Evolutionary conservation across 2,797 vertebrate species (phyloP).

Genomic region (Silurus aristotelis): DNA sequence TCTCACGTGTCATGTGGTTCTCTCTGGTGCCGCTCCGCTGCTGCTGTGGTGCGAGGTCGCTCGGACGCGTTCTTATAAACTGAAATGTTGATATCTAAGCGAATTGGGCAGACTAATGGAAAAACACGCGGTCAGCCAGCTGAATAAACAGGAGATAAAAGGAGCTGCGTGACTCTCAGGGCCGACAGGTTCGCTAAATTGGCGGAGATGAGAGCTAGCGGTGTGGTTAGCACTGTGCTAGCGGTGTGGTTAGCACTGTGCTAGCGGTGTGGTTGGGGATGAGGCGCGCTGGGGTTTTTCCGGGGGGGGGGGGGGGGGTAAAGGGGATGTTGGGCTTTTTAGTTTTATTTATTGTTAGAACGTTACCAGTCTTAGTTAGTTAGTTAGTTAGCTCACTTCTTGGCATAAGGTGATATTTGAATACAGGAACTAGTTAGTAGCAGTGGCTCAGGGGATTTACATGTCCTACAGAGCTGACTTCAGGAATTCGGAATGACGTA

Average conservation of each 20-base stretch:
- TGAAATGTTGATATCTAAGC: neutral
- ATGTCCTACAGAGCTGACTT: too few relatives aligned
- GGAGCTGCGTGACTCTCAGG: neutral
- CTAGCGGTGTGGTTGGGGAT: too few relatives aligned
- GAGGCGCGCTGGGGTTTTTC: too few relatives aligned
- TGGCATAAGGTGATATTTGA: neutral
- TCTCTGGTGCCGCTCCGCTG: neutral
- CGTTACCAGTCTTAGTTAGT: too few relatives aligned
- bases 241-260: too few relatives aligned
- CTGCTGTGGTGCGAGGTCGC: neutral
- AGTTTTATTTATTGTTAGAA: too few relatives aligned
- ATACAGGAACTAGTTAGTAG: neutral
- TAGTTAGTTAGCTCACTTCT: neutral
- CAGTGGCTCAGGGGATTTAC: neutral
- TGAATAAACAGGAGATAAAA: too few relatives aligned
- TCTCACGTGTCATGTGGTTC: conserved; percentile 48
- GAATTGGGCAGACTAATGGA: rapidly evolving
- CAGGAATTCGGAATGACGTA: neutral
- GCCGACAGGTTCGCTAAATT: conserved; percentile 1
- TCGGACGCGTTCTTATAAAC: neutral
- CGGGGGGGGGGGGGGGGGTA: too few relatives aligned
- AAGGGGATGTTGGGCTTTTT: too few relatives aligned
- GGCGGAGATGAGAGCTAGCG: neutral
- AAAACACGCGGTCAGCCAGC: neutral
- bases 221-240: too few relatives aligned